phyloP scores from a whole-genome alignment of 2,113 vertebrate genomes.

The Oryzias melastigma region DNA sequence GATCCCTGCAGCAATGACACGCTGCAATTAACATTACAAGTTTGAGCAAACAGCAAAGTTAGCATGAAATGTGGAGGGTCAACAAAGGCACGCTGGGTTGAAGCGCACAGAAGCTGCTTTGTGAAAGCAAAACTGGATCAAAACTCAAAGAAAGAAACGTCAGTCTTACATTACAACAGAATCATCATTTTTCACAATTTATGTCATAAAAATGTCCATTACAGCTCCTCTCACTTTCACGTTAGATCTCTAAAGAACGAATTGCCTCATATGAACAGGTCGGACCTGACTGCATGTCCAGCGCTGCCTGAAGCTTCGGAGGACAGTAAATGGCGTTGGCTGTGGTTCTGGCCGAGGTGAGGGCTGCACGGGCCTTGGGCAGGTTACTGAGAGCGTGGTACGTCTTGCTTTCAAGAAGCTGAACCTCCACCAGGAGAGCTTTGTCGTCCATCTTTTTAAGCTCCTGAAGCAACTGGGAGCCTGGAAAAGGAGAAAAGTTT shows the following conservation, averaged over 20 bases:
- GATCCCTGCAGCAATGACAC: conserved; percentile 80
- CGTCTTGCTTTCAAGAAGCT: conserved; percentile 97
- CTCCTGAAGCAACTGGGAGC: conserved; percentile 91
- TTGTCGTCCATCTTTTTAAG: conserved; percentile 99
- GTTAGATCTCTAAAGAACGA: too few species aligned
- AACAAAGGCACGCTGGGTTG: background rate
- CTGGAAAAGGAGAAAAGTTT: conserved; percentile 58
- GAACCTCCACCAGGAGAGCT: conserved; percentile 97
- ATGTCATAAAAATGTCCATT: background rate
- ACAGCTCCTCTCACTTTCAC: too few species aligned
- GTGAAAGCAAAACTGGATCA: background rate
- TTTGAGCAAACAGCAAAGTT: background rate
- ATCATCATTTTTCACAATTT: background rate
- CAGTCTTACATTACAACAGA: accelerated
- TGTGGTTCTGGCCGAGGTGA: conserved; percentile 97
- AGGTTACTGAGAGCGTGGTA: conserved; percentile 98
- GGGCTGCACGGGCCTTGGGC: conserved; percentile 96
- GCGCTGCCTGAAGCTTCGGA: conserved; percentile 94
- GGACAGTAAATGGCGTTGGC: conserved; percentile 99
- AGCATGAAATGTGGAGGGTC: background rate
- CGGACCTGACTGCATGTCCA: conserved; percentile 98
- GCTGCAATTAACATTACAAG: background rate
- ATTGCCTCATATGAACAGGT: background rate
- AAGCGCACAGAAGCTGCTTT: background rate
- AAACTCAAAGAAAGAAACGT: background rate